A percentile compares a stretch with the other conserved stretches of the same genome.
Evolutionary conservation across 1,140 invertebrate species (phyloP).

Genomic region (Nixonia krombeini): DNA sequence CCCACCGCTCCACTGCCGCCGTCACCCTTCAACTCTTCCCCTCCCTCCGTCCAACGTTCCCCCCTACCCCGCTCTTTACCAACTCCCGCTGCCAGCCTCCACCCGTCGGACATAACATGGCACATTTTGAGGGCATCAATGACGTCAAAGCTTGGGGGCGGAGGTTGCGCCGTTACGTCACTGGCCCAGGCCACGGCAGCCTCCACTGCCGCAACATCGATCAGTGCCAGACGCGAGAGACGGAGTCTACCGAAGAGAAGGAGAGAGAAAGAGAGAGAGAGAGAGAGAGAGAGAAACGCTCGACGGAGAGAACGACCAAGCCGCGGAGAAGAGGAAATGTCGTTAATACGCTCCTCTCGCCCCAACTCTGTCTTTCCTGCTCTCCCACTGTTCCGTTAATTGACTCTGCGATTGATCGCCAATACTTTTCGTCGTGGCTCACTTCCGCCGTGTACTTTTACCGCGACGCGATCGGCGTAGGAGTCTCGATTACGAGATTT

Average conservation of each 20-base stretch:
- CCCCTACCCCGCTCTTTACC: too few species aligned
- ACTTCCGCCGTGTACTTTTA: too few species aligned
- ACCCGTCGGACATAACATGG: conserved; percentile 34
- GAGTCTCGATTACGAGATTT: too few species aligned
- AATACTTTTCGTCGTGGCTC: conserved; percentile 31
- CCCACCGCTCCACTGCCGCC: neutral
- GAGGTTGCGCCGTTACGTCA: conserved; percentile 59
- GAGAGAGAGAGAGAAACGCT: conserved; percentile 6
- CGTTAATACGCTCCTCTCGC: conserved; percentile 30
- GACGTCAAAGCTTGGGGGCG: conserved; percentile 63
- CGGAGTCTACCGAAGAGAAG: conserved; percentile 26
- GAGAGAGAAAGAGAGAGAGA: conserved; percentile 10
- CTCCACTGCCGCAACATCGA: conserved; percentile 55
- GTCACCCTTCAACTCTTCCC: too few species aligned
- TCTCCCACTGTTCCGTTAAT: conserved; percentile 37
- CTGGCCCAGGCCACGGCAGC: conserved; percentile 57
- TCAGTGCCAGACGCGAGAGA: conserved; percentile 52
- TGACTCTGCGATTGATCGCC: conserved; percentile 34
- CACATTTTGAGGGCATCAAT: conserved; percentile 67
- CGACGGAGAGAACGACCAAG: neutral
- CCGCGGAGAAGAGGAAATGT: conserved; percentile 33
- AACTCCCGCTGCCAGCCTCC: too few species aligned
- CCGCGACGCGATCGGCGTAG: too few species aligned
- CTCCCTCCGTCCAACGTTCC: too few species aligned
- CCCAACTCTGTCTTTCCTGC: conserved; percentile 2